Percentiles rank a stretch among this genome's conserved stretches.
Evolutionary conservation across 2,113 vertebrate species (phyloP).

Genomic region (Lasiurus borealis): DNA sequence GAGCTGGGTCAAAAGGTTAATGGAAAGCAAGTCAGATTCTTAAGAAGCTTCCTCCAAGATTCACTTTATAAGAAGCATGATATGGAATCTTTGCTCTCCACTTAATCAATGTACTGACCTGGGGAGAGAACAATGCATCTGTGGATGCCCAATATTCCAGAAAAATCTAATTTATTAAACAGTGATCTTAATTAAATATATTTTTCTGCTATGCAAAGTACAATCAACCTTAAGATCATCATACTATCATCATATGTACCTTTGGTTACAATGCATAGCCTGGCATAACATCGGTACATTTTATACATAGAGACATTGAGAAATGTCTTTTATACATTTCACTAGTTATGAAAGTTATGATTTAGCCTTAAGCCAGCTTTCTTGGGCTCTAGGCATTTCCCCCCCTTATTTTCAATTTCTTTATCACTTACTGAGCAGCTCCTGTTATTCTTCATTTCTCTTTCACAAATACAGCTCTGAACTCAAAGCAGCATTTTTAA

Average conservation of each 20-base stretch:
- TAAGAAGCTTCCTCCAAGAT: background rate
- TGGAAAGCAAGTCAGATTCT: background rate
- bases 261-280: background rate
- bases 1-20: background rate
- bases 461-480: background rate
- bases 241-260: background rate
- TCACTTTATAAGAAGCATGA: background rate
- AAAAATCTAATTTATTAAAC: background rate
- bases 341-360: background rate
- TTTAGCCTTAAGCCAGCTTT: slow-evolving; percentile 37
- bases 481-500: slow-evolving; percentile 30
- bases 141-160: background rate
- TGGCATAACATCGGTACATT: background rate
- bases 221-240: background rate
- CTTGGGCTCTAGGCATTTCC: background rate
- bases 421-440: slow-evolving; percentile 59
- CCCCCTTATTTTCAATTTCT: slow-evolving; percentile 44
- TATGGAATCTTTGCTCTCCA: background rate
- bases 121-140: background rate
- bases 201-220: background rate
- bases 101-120: background rate
- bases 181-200: background rate
- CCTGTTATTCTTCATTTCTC: slow-evolving; percentile 57
- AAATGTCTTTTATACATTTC: background rate
- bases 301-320: background rate